phyloP scores from a whole-genome alignment of 2,797 vertebrate genomes.

The Tenualosa ilisha region DNA sequence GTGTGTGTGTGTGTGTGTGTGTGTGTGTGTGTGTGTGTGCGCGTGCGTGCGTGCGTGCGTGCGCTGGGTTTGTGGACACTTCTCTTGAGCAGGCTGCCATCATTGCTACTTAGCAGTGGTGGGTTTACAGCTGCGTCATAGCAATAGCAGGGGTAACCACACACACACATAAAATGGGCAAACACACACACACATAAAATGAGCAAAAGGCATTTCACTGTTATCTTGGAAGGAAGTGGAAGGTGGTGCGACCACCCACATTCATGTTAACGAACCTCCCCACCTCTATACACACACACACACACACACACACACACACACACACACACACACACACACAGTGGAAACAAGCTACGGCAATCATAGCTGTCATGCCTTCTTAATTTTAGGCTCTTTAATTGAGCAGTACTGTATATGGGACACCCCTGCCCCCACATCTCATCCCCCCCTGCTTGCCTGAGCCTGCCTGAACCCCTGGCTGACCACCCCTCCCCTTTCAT shows the following conservation, averaged over 20 bases:
- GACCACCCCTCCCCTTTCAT: background rate
- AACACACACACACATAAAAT: background rate
- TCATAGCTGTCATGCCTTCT: background rate
- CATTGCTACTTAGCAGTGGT: background rate
- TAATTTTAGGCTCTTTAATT: slow-evolving; percentile 2
- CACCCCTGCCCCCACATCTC: background rate
- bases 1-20: background rate
- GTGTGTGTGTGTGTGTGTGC: background rate
- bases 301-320: background rate
- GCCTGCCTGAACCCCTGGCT: background rate
- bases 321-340: background rate
- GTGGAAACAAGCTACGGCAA: background rate
- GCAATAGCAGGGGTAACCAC: background rate
- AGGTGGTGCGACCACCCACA: background rate
- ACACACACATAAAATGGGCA: background rate
- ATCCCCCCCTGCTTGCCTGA: background rate
- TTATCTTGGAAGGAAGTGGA: background rate
- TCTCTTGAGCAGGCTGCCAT: too few relatives aligned
- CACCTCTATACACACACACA: background rate
- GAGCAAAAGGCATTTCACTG: background rate
- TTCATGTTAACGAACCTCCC: background rate
- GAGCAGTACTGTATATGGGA: background rate
- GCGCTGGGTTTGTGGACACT: background rate
- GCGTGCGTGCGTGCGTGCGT: background rate
- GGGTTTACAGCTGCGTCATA: background rate